These are phyloP conservation scores for Triops longicaudatus DNA, from an alignment of 1,140 invertebrate genomes.

Conservation along the genomic window DNA sequence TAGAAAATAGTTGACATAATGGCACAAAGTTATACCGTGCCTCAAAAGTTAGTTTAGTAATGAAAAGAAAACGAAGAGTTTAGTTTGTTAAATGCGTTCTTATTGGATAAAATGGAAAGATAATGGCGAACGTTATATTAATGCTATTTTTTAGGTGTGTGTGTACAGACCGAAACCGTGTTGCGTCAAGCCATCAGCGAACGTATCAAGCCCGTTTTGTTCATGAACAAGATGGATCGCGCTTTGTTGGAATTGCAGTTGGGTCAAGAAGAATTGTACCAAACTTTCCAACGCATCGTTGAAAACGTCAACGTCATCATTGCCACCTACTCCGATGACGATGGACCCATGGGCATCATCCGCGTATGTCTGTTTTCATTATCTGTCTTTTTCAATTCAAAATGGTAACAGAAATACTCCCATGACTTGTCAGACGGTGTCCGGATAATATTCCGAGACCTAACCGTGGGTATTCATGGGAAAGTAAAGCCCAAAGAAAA, in stretches of 20 bases:
- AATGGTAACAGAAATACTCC: conserved; percentile 41
- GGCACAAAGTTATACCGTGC: too few species aligned
- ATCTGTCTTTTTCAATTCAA: not conserved
- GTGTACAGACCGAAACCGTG: conserved; percentile 98
- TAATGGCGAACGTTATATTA: not conserved
- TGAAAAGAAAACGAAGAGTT: too few species aligned
- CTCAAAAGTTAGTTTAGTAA: too few species aligned
- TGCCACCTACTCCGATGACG: conserved; percentile 95
- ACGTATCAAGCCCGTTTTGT: conserved; percentile 96
- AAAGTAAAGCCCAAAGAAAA: not conserved
- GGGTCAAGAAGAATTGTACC: conserved; percentile 93
- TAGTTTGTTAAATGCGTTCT: not conserved
- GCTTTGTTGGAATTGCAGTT: conserved; percentile 90
- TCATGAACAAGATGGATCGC: conserved; percentile 99
- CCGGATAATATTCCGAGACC: conserved; percentile 12
- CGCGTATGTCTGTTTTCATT: conserved; percentile 44
- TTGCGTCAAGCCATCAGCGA: conserved; percentile 97
- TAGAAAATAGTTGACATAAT: too few species aligned
- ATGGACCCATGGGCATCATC: conserved; percentile 97
- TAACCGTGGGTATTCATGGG: not conserved
- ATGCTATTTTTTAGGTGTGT: conserved; percentile 69
- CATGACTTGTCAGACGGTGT: conserved; percentile 17
- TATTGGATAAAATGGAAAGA: not conserved
- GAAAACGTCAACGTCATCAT: conserved; percentile 99
- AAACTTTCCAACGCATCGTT: conserved; percentile 99